Base-by-base conservation (phyloP, 2,888 invertebrate genomes). In the Pecten maximus region DNA sequence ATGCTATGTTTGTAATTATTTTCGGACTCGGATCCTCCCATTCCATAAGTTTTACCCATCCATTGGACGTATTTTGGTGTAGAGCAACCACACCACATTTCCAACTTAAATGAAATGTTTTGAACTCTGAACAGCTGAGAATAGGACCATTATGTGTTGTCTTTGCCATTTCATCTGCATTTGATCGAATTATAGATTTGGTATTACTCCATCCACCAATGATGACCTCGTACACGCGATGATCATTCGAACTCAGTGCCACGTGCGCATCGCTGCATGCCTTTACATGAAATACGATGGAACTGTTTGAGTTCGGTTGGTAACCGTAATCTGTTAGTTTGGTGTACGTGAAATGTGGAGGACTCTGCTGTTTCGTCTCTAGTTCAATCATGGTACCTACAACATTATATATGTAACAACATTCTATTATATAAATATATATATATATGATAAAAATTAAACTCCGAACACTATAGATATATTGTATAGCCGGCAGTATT, bases 121-220 rank as follows among this genome's bases (percentile, higher is more conserved):
- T 74, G 74, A 74, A 74, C 6, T 6, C 35, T 35, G 74, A 74
- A 15, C 74, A 74, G 74, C 16, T 35, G 28, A 74, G 35, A 35
- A 74, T 19, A 35, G 74, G 35, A 28, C 74, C 74, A 74, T 74
- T 15, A 10, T 35, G 35, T 23, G 74, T 15, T 6, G 35, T 23
- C 16, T 74, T 74, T 10, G 74, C 23, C 74, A 35, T 28, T 28
- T 16, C 74, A 74, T 28, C 74, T 10, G 4, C 10, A 74, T 6
- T 35, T 74, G 74, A 35, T 15, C 74, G 28, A 35, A 74, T 74
- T 1, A 74, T 23, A 28, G 74, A 35, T 23, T 74, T 74, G 4
- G 74, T 74, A 74, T 74, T 74, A 35, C 74, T 74, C 74, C 74
- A 74, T 16, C 74, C 74, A 35, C 74, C 74, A 6, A 74, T 74